Base-by-base conservation (phyloP, 2,797 vertebrate genomes). In the Hypotaenidia philippensis region DNA sequence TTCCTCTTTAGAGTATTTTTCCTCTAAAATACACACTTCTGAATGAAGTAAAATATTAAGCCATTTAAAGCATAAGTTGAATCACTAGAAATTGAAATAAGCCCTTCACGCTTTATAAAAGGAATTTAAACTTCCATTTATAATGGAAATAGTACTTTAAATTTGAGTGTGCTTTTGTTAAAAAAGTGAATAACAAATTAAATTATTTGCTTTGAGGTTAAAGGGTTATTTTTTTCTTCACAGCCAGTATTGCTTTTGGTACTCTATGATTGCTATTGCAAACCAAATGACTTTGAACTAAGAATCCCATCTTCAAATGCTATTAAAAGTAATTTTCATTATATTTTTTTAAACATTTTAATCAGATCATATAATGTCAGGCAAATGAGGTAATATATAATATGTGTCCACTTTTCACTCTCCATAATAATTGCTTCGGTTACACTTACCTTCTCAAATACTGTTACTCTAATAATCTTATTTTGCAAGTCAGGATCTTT, bases 181-280 rank as follows among this genome's bases (percentile, higher is more conserved):
- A 49, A 74, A 83, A 78, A 50, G 15, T 14, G 19, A 86, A n/a
- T 64, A 77, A 36, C 22, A 78, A 80, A 77, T 90, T 66, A 59
- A 90, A 79, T 89, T 88, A 80, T 90, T 95, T 87, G 36, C 61
- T 90, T 93, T 87, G 65, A 76, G 53, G 50, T 68, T 68, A 89
- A 81, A 25, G 45, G 11, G 9, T 61, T 80, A 53, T 71, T 80
- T 84, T 91, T 83, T 55, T 85, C 89, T 83, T 55, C 56, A 59
- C 44, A 50, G 50, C 16, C 45, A 13, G 4, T 45, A 56, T 82
- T 91, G 32, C 31, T 65, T 84, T 85, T 93, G 32, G 47, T 66
- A 31, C 75, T 77, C 16, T 25, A 34, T 83, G 56, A 59, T 93
- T 94, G 31, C 66, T 84, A 69, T 53, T 81, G 47, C 59, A 91